These are phyloP conservation scores for Cyrtonyx montezumae DNA, from an alignment of 2,113 vertebrate genomes.

Conservation along the genomic window DNA sequence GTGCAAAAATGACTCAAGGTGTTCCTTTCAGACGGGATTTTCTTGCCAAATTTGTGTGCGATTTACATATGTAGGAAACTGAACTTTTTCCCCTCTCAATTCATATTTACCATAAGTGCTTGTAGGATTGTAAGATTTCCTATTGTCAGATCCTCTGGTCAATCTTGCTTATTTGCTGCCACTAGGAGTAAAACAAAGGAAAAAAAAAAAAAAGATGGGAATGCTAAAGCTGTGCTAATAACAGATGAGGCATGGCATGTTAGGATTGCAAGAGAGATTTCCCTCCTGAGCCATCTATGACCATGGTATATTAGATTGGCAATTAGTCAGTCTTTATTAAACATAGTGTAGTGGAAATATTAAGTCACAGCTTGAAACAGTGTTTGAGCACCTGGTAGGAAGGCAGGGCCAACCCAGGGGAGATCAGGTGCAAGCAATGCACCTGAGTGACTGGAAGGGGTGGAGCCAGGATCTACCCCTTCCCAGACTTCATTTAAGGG, in stretches of 20 bases:
- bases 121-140: fast-evolving
- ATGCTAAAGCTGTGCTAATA: not conserved
- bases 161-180: not conserved
- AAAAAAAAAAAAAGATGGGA: not conserved
- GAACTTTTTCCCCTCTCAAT: not conserved
- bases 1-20: not conserved
- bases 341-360: too few species aligned
- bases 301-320: not conserved
- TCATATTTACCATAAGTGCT: not conserved
- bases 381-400: too few species aligned
- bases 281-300: not conserved
- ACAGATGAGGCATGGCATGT: not conserved
- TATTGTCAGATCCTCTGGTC: not conserved
- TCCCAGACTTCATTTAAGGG: too few species aligned
- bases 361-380: too few species aligned
- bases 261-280: not conserved
- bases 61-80: not conserved
- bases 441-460: too few species aligned
- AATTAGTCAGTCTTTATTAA: not conserved
- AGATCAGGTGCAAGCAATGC: too few species aligned
- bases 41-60: not conserved
- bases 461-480: too few species aligned
- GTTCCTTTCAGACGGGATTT: not conserved
- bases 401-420: too few species aligned
- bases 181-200: not conserved